Base-by-base conservation (phyloP, 2,888 invertebrate genomes). In the Rhingia rostrata region DNA sequence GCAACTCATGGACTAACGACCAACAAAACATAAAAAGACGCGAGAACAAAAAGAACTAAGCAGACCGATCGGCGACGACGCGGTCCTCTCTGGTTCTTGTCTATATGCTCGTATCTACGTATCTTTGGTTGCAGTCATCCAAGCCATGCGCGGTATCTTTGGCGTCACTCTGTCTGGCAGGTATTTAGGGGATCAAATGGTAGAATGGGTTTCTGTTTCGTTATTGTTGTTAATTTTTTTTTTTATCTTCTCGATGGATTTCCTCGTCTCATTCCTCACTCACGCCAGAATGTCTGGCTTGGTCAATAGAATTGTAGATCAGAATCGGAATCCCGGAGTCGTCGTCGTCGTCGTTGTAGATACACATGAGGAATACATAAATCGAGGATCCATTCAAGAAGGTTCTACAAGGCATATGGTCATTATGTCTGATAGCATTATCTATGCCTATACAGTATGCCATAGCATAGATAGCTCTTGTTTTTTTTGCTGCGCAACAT, bases 91-190 rank as follows among this genome's bases (percentile, higher is more conserved):
- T 56, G 37, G 41, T 60, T 72, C 53, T 60, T 54, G 37, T 6
- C 7, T 33, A 45, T 47, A 14, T 4, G 7, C 33, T 60, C 12
- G n/a, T 39, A 45, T 51, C 37, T 32, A 4, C 53, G 53, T 51
- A 49, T 41, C 51, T 47, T 51, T 22, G 22, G 41, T 14, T 43
- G 43, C 61, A 43, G 61, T 43, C 70, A 70, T 45, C 12, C 43
- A 49, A 74, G 80, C 43, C 84, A 45, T 51, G 45, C 70, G 84
- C 74, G 80, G 84, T 84, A 75, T 80, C 84, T 84, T 84, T 80
- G 84, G 84, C 84, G 84, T 84, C 84, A 84, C 80, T 84, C 84
- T 84, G 84, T 84, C 84, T 84, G 84, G 84, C 84, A 84, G 80
- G 84, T 84, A 84, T 84, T 84, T 70, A 54, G 84, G 69, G 69